phyloP scores from a whole-genome alignment of 1,140 invertebrate genomes.

The Hycleus phaleratus region DNA sequence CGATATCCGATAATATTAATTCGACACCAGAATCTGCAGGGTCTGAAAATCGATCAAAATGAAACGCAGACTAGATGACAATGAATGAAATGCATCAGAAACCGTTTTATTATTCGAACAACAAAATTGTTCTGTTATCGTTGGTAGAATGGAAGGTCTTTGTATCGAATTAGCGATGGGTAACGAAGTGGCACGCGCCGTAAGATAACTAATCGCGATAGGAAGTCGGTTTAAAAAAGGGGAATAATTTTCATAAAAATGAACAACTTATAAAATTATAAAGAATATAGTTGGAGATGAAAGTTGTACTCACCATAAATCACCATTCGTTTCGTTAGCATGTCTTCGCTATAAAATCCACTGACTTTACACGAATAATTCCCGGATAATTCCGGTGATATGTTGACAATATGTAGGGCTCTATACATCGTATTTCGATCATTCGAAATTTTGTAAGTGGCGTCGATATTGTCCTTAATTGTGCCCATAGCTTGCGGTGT shows the following conservation, averaged over 20 bases:
- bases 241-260: not conserved
- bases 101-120: not conserved
- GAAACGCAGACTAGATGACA: too few relatives aligned
- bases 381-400: conserved; percentile 24
- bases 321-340: conserved; percentile 26
- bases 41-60: not conserved
- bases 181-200: conserved; percentile 16
- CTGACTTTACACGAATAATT: conserved; percentile 34
- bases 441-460: conserved; percentile 20
- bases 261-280: not conserved
- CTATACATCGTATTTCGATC: conserved; percentile 25
- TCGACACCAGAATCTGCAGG: not conserved
- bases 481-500: conserved; percentile 12
- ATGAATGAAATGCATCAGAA: not conserved
- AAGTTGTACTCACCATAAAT: conserved; percentile 31
- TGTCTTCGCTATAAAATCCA: conserved; percentile 16
- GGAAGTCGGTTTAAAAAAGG: not conserved
- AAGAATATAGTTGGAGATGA: not conserved
- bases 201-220: not conserved
- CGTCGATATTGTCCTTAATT: conserved; percentile 27
- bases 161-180: conserved; percentile 10
- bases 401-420: conserved; percentile 26
- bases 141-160: not conserved
- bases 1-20: not conserved
- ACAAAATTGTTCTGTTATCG: not conserved